Percentiles rank a stretch among this genome's conserved stretches.
Evolutionary conservation across 2,113 vertebrate genomes (phyloP).

Genomic region (Chionomys nivalis): DNA sequence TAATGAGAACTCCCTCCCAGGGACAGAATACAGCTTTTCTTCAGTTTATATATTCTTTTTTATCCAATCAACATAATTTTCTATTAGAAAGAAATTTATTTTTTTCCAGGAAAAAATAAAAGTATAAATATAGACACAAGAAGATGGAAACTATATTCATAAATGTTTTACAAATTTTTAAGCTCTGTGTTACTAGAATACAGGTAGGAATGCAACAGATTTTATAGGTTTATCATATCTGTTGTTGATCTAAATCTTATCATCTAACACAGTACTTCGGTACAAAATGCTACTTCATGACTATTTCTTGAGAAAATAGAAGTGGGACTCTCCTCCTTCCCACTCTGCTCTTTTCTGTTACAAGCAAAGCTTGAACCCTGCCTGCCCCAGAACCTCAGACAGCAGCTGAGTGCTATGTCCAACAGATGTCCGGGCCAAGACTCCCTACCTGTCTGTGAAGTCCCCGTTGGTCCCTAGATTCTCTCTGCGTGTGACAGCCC

Average conservation of each 20-base stretch:
- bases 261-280: background rate
- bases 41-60: background rate
- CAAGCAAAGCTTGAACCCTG: background rate
- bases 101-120: background rate
- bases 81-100: background rate
- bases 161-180: background rate
- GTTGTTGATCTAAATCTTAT: background rate
- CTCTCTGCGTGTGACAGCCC: fast-evolving
- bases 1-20: background rate
- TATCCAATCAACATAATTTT: background rate
- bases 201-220: background rate
- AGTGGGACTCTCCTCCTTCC: background rate
- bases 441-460: background rate
- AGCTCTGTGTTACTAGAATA: background rate
- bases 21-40: background rate
- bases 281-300: background rate
- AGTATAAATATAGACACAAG: constrained; percentile 15
- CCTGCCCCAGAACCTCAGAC: background rate
- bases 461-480: background rate
- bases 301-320: background rate
- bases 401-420: background rate
- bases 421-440: background rate
- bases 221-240: background rate
- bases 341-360: background rate
- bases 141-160: background rate